Evolutionary conservation across 1,140 invertebrate genomes (phyloP).

Genomic region (Popillia japonica): DNA sequence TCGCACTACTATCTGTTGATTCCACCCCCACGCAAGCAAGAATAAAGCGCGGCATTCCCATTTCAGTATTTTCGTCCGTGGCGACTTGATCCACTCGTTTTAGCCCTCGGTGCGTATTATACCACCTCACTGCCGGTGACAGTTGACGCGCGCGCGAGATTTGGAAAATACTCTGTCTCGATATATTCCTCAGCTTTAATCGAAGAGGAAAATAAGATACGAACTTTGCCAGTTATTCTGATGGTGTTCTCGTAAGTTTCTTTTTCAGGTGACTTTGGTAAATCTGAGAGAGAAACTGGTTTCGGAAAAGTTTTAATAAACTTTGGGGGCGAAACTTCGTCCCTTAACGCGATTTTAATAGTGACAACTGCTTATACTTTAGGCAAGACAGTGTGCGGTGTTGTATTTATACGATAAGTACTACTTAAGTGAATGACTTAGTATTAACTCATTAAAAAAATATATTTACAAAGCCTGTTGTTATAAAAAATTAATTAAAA

Average conservation of each 20-base stretch:
- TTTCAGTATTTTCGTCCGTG: slow-evolving; percentile 9
- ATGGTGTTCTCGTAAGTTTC: neutral
- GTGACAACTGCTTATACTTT: neutral
- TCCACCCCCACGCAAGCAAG: neutral
- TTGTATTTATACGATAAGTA: neutral
- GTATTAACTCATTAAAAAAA: neutral
- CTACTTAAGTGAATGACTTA: neutral
- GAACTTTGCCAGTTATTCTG: too few relatives aligned
- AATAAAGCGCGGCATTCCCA: slow-evolving; percentile 4
- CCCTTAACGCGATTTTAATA: neutral
- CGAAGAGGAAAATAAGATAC: too few relatives aligned
- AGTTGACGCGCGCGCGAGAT: too few relatives aligned
- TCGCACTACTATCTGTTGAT: neutral
- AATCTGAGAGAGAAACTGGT: neutral
- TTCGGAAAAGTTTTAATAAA: slow-evolving; percentile 1
- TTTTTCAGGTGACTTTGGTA: too few relatives aligned
- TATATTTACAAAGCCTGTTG: neutral
- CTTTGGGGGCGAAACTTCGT: neutral
- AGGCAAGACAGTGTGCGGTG: neutral
- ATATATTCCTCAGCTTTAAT: too few relatives aligned
- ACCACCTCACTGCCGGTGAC: neutral
- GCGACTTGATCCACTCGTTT: neutral
- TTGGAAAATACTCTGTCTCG: too few relatives aligned
- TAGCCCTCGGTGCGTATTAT: neutral
- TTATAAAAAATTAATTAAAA: neutral